phyloP scores from a whole-genome alignment of 2,797 vertebrate species.

The Hylomyscus alleni region DNA sequence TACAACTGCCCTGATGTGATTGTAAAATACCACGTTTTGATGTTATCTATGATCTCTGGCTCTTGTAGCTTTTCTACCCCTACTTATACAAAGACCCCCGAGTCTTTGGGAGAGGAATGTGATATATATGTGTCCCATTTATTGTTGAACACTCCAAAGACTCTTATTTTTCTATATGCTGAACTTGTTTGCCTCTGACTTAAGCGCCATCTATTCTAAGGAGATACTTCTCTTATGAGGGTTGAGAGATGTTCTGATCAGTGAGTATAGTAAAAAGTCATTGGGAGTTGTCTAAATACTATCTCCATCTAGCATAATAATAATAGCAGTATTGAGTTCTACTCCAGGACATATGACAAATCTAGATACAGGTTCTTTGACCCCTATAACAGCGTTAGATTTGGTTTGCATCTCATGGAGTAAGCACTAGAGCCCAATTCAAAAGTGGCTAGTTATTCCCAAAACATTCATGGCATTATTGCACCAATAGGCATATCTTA shows the following conservation, averaged over 20 bases:
- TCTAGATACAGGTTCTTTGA: background rate
- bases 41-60: background rate
- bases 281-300: background rate
- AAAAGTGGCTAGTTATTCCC: background rate
- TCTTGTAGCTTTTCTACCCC: background rate
- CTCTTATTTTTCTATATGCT: background rate
- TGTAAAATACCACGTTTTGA: background rate
- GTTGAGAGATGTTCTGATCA: background rate
- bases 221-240: background rate
- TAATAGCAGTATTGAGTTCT: too few relatives aligned
- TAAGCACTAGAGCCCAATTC: background rate
- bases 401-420: background rate
- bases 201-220: background rate
- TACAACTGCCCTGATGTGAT: background rate
- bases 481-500: background rate
- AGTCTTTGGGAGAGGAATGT: background rate
- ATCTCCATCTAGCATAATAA: background rate
- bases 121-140: background rate
- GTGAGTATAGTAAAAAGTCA: background rate
- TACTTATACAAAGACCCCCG: background rate
- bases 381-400: background rate
- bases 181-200: background rate
- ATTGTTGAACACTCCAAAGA: background rate
- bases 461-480: background rate
- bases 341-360: background rate